Evolutionary conservation across 2,888 invertebrate species (phyloP), one percentile per base, ranked within the genome.

Genomic region (Napeogenes inachia): DNA sequence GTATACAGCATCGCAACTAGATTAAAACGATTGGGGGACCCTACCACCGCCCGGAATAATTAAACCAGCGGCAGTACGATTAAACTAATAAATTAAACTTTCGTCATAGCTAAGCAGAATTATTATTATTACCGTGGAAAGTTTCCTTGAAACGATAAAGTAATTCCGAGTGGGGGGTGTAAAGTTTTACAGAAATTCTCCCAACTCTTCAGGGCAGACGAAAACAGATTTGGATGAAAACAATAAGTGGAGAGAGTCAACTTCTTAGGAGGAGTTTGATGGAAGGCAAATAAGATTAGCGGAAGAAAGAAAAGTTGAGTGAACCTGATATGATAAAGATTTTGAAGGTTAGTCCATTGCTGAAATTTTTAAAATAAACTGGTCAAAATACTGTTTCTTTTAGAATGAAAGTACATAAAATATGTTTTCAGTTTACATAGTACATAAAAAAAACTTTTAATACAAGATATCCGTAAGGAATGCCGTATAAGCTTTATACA

Each of bases 21-120:
- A 69, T 68, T 64, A 56, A 61, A 66, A 63, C 60, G 60, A 56
- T 55, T 65, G 33, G 56, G 59, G 38, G 60, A 59, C 59, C 60
- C 65, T 59, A 63, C 68, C 59, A 61, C 59, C 67, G 60, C 68
- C 67, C 63, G 65, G 70, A 77, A 83, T 85, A 88, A 90, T 89
- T 86, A 86, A 85, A 84, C 80, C 81, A 80, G 77, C 77, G 77
- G 80, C 83, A 82, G 80, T 83, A 73, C 82, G 84, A 89, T 88
- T 88, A 84, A 87, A 87, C 87, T 87, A 89, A 89, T 88, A 89
- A 87, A 87, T 89, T 86, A 84, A 89, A 88, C 84, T 89, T 88
- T 85, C 83, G 84, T 85, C 87, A 84, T 84, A 84, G 82, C 84
- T 78, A 75, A 81, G 83, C 80, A 73, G 79, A 88, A 84, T 89